Percentiles rank a stretch among this genome's conserved stretches.
phyloP scores from a whole-genome alignment of 1,140 invertebrate species.

The Melanaphis sacchari region DNA sequence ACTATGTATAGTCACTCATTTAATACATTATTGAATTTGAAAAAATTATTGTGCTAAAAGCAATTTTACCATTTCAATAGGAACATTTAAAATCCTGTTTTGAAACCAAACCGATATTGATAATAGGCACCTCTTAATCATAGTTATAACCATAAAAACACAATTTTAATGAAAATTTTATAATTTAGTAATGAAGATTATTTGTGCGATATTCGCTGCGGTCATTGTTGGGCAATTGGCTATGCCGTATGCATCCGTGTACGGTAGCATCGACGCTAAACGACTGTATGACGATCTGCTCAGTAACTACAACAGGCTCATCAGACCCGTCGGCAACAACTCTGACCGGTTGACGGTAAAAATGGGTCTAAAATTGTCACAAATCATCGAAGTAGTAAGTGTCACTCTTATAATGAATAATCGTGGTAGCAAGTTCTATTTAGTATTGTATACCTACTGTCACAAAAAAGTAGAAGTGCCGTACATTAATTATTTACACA shows the following conservation, averaged over 20 bases:
- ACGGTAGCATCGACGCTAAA: slow-evolving; percentile 89
- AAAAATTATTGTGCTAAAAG: not conserved
- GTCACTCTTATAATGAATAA: no score
- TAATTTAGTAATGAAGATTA: slow-evolving; percentile 9
- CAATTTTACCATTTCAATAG: not conserved
- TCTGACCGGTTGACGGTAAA: slow-evolving; percentile 94
- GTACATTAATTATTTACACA: not conserved
- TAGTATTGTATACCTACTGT: not conserved
- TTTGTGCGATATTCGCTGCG: slow-evolving; percentile 58
- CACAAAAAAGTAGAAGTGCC: not conserved
- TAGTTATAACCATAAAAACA: not conserved
- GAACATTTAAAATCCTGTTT: not conserved
- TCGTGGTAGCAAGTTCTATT: not conserved
- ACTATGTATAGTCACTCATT: no score
- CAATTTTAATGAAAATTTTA: not conserved
- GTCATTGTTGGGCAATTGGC: slow-evolving; percentile 61
- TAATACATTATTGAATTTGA: not conserved
- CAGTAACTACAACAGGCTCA: slow-evolving; percentile 97
- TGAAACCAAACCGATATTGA: not conserved
- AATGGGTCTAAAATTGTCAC: slow-evolving; percentile 93
- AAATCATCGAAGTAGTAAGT: slow-evolving; percentile 98
- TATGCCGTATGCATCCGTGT: slow-evolving; percentile 61
- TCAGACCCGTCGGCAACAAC: slow-evolving; percentile 95
- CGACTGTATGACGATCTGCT: slow-evolving; percentile 93
- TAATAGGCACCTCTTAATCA: not conserved